Evolutionary conservation across 1,140 invertebrate species (phyloP), one percentile per base, ranked within the genome.

Genomic region (Penaeus chinensis): DNA sequence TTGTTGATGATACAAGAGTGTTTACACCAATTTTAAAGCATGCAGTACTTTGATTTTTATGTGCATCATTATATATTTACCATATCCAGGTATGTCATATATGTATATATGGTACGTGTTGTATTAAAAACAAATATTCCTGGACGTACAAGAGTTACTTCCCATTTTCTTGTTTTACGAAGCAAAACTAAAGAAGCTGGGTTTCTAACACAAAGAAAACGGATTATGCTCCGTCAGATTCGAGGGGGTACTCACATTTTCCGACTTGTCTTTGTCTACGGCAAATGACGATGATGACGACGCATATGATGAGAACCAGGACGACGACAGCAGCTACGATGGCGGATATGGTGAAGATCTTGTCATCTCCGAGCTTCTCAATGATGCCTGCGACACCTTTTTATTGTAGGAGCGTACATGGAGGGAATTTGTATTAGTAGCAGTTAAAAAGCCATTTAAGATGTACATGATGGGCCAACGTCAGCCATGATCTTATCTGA

Each of bases 281-380:
- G 92, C 96, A 97, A 88, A 97, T 94, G 91, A 96, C 94, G 91
- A 96, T 96, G 91, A 97, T 96, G 90, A 96, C 95, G 91, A 96
- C 94, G 92, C 96, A 96, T 86, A 97, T 95, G 84, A 97, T 94
- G 77, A 97, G 94, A 76, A 96, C 94, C 88, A 96, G 94, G 76
- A 97, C 92, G 77, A 97, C 93, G 63, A 96, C 93, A 8, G 95
- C 94, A n/a, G 95, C 94, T 18, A 96, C 94, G 16, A 95, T 94
- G 19, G 95, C 95, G 7, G 96, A 94, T 84, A 97, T 93, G 69
- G 97, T 95, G 87, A 96, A 94, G 42, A 96, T 93, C 90, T 96
- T 95, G 91, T 96, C 95, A 90, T 95, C 95, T 89, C 95, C 95
- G 87, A 96, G 92, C 62, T 94, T 93, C 87, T 95, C 93, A 82